These are phyloP conservation scores for Tachina grossa DNA, from an alignment of 2,888 invertebrate species.

Conservation along the genomic window DNA sequence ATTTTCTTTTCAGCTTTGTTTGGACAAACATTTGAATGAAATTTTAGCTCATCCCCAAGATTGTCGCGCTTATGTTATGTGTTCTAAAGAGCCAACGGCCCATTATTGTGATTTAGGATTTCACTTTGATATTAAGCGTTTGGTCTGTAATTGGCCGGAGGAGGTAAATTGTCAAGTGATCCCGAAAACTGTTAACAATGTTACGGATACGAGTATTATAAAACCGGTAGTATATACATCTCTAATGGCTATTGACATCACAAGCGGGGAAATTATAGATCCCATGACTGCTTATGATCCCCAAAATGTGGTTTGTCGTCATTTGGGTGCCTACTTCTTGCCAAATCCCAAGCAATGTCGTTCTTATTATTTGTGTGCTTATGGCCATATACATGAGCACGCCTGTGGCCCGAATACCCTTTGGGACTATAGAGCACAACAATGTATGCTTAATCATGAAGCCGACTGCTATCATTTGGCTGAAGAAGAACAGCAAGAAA, in stretches of 20 bases:
- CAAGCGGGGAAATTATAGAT: conserved; percentile 74
- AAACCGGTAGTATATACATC: conserved; percentile 62
- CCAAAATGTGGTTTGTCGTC: conserved; percentile 76
- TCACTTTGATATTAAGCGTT: conserved; percentile 75
- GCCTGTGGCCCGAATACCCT: conserved; percentile 77
- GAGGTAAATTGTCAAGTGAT: conserved; percentile 73
- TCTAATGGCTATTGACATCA: conserved; percentile 76
- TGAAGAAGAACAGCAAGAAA: conserved; percentile 32
- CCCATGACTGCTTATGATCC: conserved; percentile 78
- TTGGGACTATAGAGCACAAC: conserved; percentile 77
- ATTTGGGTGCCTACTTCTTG: conserved; percentile 80
- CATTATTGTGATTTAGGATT: conserved; percentile 75
- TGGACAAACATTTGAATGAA: conserved; percentile 67
- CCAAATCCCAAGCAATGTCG: conserved; percentile 80
- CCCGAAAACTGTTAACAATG: background rate
- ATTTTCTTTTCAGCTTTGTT: conserved; percentile 75
- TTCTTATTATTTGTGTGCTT: conserved; percentile 80
- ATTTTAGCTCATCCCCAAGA: conserved; percentile 77
- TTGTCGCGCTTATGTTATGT: conserved; percentile 78
- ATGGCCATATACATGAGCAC: conserved; percentile 79
- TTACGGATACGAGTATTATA: background rate
- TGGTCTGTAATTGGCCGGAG: conserved; percentile 77
- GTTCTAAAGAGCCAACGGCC: conserved; percentile 67
- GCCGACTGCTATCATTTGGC: conserved; percentile 74
- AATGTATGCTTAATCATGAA: conserved; percentile 76